A percentile compares a stretch with the other conserved stretches of the same genome.
Conservation (phyloP, 2,888 invertebrate species). For the Alitta virens region DNA sequence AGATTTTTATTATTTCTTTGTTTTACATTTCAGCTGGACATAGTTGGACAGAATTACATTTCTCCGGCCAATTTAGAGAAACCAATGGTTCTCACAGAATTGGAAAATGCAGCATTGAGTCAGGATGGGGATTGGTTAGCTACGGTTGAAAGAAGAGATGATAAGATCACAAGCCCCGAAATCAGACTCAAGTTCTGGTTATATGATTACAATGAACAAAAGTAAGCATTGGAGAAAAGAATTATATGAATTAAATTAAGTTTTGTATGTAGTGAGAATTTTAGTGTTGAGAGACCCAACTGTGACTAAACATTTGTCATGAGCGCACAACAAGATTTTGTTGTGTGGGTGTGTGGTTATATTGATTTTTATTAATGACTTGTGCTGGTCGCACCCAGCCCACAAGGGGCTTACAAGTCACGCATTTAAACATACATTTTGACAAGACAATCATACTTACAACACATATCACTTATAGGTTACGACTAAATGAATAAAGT, state of each 20-base stretch:
- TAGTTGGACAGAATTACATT: conserved; percentile 70
- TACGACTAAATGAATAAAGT: no score
- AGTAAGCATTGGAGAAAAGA: conserved; percentile 17
- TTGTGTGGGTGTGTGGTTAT: no score
- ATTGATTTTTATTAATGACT: no score
- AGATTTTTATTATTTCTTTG: no score
- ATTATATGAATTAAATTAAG: background rate
- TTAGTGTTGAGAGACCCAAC: no score
- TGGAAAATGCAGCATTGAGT: conserved; percentile 69
- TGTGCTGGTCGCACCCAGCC: no score
- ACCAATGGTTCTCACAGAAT: conserved; percentile 65
- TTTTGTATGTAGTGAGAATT: conserved; percentile 19
- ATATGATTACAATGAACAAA: conserved; percentile 63
- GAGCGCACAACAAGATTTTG: no score
- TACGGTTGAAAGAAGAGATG: conserved; percentile 63
- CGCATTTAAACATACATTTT: no score
- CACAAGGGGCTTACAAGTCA: no score
- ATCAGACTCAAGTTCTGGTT: conserved; percentile 75
- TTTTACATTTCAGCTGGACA: conserved; percentile 63
- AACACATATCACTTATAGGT: no score
- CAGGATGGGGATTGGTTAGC: conserved; percentile 72
- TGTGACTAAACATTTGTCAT: no score
- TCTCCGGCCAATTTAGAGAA: conserved; percentile 64
- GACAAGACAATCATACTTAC: no score
- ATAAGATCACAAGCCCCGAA: conserved; percentile 64